Evolutionary conservation across 2,797 vertebrate species (phyloP).

Genomic region (Crax fasciolata): DNA sequence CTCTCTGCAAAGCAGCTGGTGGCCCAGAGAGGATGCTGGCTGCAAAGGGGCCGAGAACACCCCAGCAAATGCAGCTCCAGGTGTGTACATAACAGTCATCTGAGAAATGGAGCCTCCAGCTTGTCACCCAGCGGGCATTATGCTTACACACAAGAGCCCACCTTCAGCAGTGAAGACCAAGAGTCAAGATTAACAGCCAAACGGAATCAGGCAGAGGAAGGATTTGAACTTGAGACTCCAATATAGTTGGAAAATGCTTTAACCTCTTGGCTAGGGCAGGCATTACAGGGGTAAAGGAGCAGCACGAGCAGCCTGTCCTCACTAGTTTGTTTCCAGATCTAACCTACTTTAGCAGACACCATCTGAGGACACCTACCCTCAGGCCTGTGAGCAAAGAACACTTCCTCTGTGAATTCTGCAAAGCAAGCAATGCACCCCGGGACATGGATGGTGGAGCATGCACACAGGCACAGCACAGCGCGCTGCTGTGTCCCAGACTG

Average conservation of each 20-base stretch:
- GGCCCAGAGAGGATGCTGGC: neutral
- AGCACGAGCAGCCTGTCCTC: neutral
- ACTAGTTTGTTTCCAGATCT: neutral
- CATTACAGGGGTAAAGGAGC: neutral
- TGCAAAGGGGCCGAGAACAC: neutral
- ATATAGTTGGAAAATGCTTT: neutral
- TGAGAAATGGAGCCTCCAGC: neutral
- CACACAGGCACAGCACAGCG: neutral
- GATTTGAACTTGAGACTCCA: neutral
- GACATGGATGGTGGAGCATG: neutral
- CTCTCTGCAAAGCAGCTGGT: neutral
- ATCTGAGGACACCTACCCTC: constrained; percentile 25
- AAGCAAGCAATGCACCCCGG: constrained; percentile 33
- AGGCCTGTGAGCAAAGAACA: neutral
- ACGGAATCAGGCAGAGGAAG: neutral
- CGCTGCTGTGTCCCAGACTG: neutral
- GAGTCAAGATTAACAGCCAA: neutral
- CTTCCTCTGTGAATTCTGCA: constrained; percentile 39
- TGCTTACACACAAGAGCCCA: neutral
- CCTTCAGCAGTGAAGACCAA: neutral
- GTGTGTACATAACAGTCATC: neutral
- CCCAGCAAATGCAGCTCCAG: neutral
- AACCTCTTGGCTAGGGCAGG: neutral
- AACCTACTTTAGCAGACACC: constrained; percentile 15
- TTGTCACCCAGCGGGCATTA: neutral